Base-by-base conservation (phyloP, 2,888 invertebrate genomes). In the Rhaphigaster nebulosa region DNA sequence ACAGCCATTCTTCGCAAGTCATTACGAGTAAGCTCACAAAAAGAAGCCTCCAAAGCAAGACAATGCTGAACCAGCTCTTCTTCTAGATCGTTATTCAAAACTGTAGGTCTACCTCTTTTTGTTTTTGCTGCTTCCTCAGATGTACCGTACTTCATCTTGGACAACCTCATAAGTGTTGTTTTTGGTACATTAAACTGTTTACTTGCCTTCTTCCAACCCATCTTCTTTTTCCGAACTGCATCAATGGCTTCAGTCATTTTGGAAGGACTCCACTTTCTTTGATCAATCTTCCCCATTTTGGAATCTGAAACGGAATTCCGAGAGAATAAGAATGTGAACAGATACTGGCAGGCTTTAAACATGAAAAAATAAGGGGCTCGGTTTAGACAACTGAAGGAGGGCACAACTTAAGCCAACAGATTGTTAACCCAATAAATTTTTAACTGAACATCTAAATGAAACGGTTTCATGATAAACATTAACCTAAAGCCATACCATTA, bases 1-100 rank as follows among this genome's bases (percentile, higher is more conserved):
- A 90, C 91, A 3, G 92, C 92, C 84, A 92, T 87, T 52, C 91
- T 87, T 5, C 90, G 90, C 34, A 91, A 88, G 90, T 91, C 92
- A 84, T 89, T 23, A 54, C 87, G 80, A 29, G 91, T 91, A 10
- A 92, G 89, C 34, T 91, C 92, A 87, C 80, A 91, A 80, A 91
- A 92, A 54, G 76, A 80, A 26, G 70, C 88, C 50, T 92, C 92
- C 91, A 92, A 91, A 10, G 84, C 91, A 23, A 92, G 88, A 41
- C 87, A 76, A 87, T 92, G 88, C 29, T 87, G 18, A 34, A 91
- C 91, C 20, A 92, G 87, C 91, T 91, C 89, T 52, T 90, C 87
- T 91, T 92, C 92, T 34, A 90, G 87, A 56, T 60, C 88, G 54
- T 50, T 87, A 20, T 54, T 29, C 88, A 90, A 88, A 84, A 88